These are phyloP conservation scores for Diorhabda elongata DNA, from an alignment of 1,140 invertebrate genomes.

Conservation along the genomic window DNA sequence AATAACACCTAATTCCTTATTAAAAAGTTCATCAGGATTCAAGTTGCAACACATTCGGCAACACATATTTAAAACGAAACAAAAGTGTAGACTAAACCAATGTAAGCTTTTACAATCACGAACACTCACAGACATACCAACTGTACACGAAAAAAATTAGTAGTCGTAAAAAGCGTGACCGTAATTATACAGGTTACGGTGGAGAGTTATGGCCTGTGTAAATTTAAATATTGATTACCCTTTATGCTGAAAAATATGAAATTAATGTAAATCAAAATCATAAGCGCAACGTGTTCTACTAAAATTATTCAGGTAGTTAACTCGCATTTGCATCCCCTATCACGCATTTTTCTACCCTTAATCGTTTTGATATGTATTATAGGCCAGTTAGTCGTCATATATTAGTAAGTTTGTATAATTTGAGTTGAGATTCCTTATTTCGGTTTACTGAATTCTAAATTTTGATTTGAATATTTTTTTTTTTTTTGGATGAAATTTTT, in stretches of 20 bases:
- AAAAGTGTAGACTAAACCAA: neutral
- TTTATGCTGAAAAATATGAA: slow-evolving; percentile 48
- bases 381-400: too few relatives aligned
- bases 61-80: neutral
- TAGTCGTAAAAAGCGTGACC: slow-evolving; percentile 25
- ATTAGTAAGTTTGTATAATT: too few relatives aligned
- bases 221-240: slow-evolving; percentile 45
- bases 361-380: neutral
- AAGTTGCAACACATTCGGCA: neutral
- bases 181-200: slow-evolving; percentile 26
- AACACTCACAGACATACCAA: neutral
- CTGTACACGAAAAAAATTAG: slow-evolving; percentile 9
- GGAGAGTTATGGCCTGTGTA: slow-evolving; percentile 11
- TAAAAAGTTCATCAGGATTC: too few relatives aligned
- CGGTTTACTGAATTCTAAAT: too few relatives aligned
- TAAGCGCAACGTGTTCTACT: slow-evolving; percentile 47
- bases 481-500: too few relatives aligned
- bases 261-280: slow-evolving; percentile 50
- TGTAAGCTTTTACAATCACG: slow-evolving; percentile 1
- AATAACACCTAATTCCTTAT: too few relatives aligned
- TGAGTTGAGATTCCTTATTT: too few relatives aligned
- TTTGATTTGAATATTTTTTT: too few relatives aligned
- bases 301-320: slow-evolving; percentile 48
- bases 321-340: slow-evolving; percentile 44
- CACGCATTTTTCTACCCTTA: slow-evolving; percentile 39